Base-by-base conservation (phyloP, 2,888 invertebrate genomes). In the Bugulina stolonifera region DNA sequence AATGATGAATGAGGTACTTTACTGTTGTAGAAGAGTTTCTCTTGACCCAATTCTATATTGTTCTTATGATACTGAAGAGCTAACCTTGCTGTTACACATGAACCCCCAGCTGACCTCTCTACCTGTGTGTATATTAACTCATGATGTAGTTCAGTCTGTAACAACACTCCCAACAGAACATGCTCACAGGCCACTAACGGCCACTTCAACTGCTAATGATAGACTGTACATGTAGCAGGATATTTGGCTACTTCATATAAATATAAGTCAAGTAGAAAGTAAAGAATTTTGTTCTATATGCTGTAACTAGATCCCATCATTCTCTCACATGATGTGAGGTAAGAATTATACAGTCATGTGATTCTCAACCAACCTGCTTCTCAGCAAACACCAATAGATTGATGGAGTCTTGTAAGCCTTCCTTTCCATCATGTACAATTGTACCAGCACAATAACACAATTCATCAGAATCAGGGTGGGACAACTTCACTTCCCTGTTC, bases 31-130 rank as follows among this genome's bases (percentile, higher is more conserved):
- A 1, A 73, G 54, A 18, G 83, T 77, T 52, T 75, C 74, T 1
- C 78, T 77, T 69, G 77, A 18, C 18, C 10, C 18, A 10, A 10
- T 43, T 43, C 10, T 43, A 43, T 43, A 43, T 64, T 32, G 2
- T 32, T 32, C 32, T 27, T 79, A 27, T 74, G 73, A 70, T 77
- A 78, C 75, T 82, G 82, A 3, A 80, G 76, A 25, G 84, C 84
- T 1, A 84, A 76, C 54, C 84, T 76, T 29, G 84, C 83, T 1
- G 83, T 80, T 0, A 80, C 79, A 14, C 84, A 85, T 0, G 85
- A 85, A 1, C 85, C 85, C 64, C 80, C 80, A 0, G 85, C 84
- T 34, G 82, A 80, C n/a, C 85, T 77, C 74, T 85, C 84, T 2
- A 84, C 80, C 84, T 84, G 23, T 5, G 25, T 57, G 25, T 25